A percentile compares a stretch with the other conserved stretches of the same genome.
phyloP scores from a whole-genome alignment of 2,797 vertebrate species.

The Tiaroga cobitis region DNA sequence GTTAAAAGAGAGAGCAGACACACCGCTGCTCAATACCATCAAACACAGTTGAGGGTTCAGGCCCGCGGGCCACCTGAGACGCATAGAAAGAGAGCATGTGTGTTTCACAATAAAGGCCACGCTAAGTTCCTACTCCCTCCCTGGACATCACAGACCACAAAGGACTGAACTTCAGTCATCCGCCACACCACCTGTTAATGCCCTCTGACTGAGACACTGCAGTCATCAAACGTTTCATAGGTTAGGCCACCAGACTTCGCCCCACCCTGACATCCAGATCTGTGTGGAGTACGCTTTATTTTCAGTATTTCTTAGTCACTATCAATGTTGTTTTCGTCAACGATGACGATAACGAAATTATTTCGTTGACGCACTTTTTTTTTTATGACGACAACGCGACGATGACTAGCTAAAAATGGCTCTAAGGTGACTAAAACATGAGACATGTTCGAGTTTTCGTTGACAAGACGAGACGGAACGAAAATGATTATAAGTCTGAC shows the following conservation, averaged over 20 bases:
- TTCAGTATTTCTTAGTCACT: neutral
- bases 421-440: too few species aligned
- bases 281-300: neutral
- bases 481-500: too few species aligned
- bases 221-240: conserved; percentile 49
- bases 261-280: conserved; percentile 16
- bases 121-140: conserved; percentile 24
- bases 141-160: conserved; percentile 59
- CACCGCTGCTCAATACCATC: conserved; percentile 49
- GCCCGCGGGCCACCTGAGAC: conserved; percentile 2
- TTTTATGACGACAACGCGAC: too few species aligned
- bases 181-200: conserved; percentile 32
- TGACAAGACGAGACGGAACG: too few species aligned
- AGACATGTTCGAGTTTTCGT: too few species aligned
- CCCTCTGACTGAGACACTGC: conserved; percentile 40
- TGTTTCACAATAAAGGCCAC: conserved; percentile 37
- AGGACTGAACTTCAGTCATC: conserved; percentile 51
- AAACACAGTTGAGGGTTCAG: conserved; percentile 43
- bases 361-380: too few species aligned
- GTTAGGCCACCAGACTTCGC: conserved; percentile 26
- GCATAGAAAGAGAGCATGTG: neutral
- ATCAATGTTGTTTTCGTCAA: too few species aligned
- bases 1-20: conserved; percentile 53
- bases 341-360: too few species aligned
- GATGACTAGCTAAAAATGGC: too few species aligned